Evolutionary conservation across 2,797 vertebrate species (phyloP).

Genomic region (Dryobates pubescens): DNA sequence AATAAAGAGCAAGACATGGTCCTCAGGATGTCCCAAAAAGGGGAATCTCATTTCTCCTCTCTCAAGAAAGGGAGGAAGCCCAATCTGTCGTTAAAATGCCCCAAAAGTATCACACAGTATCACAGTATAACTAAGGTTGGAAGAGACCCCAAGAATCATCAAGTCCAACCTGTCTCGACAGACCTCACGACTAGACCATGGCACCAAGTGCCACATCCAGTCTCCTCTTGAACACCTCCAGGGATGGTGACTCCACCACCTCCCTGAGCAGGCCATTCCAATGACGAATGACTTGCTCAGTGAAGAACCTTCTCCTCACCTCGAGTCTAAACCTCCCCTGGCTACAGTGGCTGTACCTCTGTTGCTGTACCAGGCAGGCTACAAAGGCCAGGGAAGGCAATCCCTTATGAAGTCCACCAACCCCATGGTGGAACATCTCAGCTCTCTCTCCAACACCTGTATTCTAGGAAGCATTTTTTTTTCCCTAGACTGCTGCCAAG

Average conservation of each 20-base stretch:
- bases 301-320: no score
- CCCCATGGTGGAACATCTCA: background rate
- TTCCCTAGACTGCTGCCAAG: background rate
- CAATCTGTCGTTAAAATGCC: background rate
- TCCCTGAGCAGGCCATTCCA: no score
- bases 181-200: no score
- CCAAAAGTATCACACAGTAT: no score
- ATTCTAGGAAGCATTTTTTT: background rate
- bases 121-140: no score
- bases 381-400: background rate
- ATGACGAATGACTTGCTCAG: no score
- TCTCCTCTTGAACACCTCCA: no score
- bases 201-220: no score
- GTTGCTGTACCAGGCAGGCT: background rate
- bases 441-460: rapidly evolving
- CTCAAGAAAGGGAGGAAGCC: background rate
- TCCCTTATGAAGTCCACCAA: background rate
- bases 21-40: background rate
- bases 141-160: no score
- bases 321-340: no score
- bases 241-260: no score
- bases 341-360: background rate
- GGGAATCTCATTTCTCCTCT: background rate
- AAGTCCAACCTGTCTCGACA: no score
- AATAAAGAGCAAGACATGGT: background rate